Evolutionary conservation across 2,888 invertebrate species (phyloP).

Genomic region (Phortica okadai): DNA sequence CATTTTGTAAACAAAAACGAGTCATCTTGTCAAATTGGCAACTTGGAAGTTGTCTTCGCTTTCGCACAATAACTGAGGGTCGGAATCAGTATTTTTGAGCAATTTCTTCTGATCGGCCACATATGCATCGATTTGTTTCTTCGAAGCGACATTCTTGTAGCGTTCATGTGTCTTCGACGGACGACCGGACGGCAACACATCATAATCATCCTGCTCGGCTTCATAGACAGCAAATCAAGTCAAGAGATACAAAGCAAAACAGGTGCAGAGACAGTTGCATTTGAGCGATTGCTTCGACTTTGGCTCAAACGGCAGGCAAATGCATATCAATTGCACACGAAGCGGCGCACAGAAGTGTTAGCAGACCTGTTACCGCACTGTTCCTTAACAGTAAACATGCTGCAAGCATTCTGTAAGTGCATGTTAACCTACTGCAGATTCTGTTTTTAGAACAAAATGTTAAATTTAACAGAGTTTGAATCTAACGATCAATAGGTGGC

Average conservation of each 20-base stretch:
- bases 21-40: no score
- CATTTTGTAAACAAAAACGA: no score
- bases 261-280: constrained; percentile 4
- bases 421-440: no score
- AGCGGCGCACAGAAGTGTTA: constrained; percentile 30
- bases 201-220: constrained; percentile 66
- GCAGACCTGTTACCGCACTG: no score
- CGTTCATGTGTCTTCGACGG: constrained; percentile 59
- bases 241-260: background rate
- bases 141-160: constrained; percentile 69
- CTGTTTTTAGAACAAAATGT: no score
- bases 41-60: no score
- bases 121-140: constrained; percentile 71
- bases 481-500: no score
- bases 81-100: constrained; percentile 71
- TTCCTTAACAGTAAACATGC: no score
- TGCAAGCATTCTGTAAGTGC: no score
- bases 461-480: no score
- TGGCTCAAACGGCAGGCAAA: constrained; percentile 5
- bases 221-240: constrained; percentile 53
- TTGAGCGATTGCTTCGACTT: background rate
- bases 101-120: constrained; percentile 71
- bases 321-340: constrained; percentile 28
- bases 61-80: no score
- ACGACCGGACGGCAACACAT: constrained; percentile 48